A percentile compares a stretch with the other conserved stretches of the same genome.
These are phyloP conservation scores for Agelas oroides DNA, from an alignment of 37 sponge, comb jelly and placozoan genomes.

Conservation along the genomic window DNA sequence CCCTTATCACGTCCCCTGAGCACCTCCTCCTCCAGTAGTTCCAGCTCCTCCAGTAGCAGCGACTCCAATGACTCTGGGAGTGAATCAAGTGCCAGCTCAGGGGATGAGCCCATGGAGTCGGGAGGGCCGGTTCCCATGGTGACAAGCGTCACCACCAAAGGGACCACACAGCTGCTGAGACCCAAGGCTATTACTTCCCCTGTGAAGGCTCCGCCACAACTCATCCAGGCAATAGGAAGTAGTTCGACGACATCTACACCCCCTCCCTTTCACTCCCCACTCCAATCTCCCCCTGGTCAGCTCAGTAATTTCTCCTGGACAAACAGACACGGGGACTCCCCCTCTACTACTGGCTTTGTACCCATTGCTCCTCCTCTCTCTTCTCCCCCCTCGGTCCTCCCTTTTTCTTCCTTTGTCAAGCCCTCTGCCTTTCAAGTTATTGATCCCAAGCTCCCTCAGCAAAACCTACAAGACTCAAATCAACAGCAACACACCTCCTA, in stretches of 20 bases:
- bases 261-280: constrained; percentile 17
- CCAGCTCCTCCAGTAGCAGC: constrained; percentile 43
- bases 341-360: not conserved
- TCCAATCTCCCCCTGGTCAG: not conserved
- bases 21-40: constrained; percentile 25
- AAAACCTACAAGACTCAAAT: not conserved
- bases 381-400: constrained; percentile 40
- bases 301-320: not conserved
- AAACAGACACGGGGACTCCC: not conserved
- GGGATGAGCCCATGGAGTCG: constrained; percentile 9
- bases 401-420: constrained; percentile 34
- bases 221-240: not conserved
- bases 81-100: constrained; percentile 36
- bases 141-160: not conserved
- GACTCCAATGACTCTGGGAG: constrained; percentile 44
- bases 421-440: constrained; percentile 59
- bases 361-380: constrained; percentile 42
- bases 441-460: constrained; percentile 5
- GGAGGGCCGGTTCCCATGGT: constrained; percentile 46
- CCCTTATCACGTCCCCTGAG: too few relatives aligned
- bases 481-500: too few relatives aligned
- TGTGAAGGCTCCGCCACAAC: constrained; percentile 20
- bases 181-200: constrained; percentile 58
- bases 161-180: not conserved
- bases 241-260: not conserved